These are phyloP conservation scores for Chiloscyllium plagiosum DNA, from an alignment of 2,113 vertebrate genomes.

Conservation along the genomic window DNA sequence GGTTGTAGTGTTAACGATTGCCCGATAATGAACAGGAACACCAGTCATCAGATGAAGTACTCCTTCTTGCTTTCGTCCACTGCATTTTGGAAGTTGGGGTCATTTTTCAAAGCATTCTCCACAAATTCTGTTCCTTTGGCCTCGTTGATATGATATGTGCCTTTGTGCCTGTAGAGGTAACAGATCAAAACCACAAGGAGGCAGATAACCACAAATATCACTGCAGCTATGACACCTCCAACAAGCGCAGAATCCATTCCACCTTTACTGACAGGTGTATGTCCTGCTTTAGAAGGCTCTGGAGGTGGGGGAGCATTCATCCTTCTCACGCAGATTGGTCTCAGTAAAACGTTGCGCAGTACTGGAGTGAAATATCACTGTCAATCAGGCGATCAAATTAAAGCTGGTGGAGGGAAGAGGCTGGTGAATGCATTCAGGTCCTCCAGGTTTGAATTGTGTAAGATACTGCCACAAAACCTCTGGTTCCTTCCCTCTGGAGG, in stretches of 20 bases:
- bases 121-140: constrained; percentile 78
- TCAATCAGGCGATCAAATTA: not conserved
- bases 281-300: not conserved
- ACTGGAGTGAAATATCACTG: not conserved
- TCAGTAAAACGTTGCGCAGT: not conserved
- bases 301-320: not conserved
- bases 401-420: not conserved
- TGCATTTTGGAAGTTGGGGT: constrained; percentile 60
- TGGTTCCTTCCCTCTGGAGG: not conserved
- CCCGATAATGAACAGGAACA: not conserved
- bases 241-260: too few species aligned
- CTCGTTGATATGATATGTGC: constrained; percentile 72
- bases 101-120: constrained; percentile 66
- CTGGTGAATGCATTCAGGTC: not conserved
- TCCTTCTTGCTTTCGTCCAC: constrained; percentile 73
- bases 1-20: not conserved
- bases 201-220: constrained; percentile 62
- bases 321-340: not conserved
- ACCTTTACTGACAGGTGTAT: too few species aligned
- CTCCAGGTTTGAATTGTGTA: not conserved
- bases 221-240: constrained; percentile 58
- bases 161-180: constrained; percentile 64
- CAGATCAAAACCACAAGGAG: constrained; percentile 55
- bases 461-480: not conserved
- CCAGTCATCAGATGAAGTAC: constrained; percentile 74